phyloP scores from a whole-genome alignment of 1,140 invertebrate genomes.

The Ephestia elutella region DNA sequence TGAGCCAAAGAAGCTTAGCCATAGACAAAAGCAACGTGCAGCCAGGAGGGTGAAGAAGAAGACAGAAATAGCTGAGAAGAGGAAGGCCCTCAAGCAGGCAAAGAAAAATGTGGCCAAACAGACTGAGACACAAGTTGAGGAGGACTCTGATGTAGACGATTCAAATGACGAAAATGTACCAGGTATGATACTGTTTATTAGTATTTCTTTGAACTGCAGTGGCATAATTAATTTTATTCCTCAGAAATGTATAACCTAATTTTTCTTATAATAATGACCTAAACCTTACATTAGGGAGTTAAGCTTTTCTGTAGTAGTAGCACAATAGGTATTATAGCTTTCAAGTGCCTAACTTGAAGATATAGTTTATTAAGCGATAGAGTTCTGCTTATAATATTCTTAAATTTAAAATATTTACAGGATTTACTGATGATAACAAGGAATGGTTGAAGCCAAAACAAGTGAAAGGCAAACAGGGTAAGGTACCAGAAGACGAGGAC shows the following conservation, averaged over 20 bases:
- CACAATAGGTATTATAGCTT: too few species aligned
- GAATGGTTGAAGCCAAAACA: constrained; percentile 79
- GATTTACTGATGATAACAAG: constrained; percentile 82
- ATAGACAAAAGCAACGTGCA: constrained; percentile 80
- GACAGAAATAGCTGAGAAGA: constrained; percentile 60
- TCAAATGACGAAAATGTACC: constrained; percentile 40
- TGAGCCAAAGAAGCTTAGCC: constrained; percentile 77
- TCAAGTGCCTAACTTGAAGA: too few species aligned
- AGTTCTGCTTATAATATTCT: neutral
- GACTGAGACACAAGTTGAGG: constrained; percentile 35
- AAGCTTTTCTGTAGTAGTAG: too few species aligned
- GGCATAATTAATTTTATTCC: too few species aligned
- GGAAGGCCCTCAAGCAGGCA: constrained; percentile 67
- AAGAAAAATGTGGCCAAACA: constrained; percentile 61
- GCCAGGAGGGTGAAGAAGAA: constrained; percentile 78
- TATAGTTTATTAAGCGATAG: too few species aligned
- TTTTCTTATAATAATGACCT: too few species aligned
- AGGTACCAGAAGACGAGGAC: constrained; percentile 19
- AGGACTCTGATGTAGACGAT: constrained; percentile 30
- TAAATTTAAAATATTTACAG: constrained; percentile 38
- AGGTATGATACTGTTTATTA: constrained; percentile 26
- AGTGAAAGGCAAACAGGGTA: constrained; percentile 21
- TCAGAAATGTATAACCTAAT: too few species aligned
- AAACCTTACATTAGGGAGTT: too few species aligned
- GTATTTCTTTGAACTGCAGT: too few species aligned